Evolutionary conservation across 2,888 invertebrate species (phyloP), one percentile per base, ranked within the genome.

Genomic region (Geophilus truncorum): DNA sequence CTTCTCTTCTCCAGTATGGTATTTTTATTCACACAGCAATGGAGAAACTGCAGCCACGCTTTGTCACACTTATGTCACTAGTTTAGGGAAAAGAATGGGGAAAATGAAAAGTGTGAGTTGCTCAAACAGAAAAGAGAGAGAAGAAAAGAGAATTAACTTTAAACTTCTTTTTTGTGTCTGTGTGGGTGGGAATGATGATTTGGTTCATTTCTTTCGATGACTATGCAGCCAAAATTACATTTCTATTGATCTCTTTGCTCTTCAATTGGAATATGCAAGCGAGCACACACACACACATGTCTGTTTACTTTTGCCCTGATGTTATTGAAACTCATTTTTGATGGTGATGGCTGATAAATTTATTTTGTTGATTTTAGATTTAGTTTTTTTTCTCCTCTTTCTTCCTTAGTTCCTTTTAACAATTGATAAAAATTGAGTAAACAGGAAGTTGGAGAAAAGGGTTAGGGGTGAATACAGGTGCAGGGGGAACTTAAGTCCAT

Each of bases 221-320:
- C 25, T 70, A 10, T 70, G 70, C 70, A 70, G 4, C 70, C 70
- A 70, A 70, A 70, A 70, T 70, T 70, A 70, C 70, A 70, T 70
- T 70, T 70, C 70, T 70, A 70, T 70, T 70, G 70, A 70, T 70
- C 70, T 70, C 70, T 70, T 70, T 70, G 70, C 70, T 70, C 70
- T 70, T 70, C 70, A 70, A 70, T 70, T 70, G 70, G 70, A 70
- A 28, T 70, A 70, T 70, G 70, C 70, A 70, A 70, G 70, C 70
- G 51, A 51, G 51, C 51, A 18, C 51, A 18, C 18, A 18, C 51
- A 51, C 51, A 51, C 51, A 51, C 45, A 45, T 18, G 70, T 70
- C 28, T 70, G 70, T 70, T 70, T 70, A 70, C 70, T 28, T 70
- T 70, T 70, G 28, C 70, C 25, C 70, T 25, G 28, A 70, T 70